Base-by-base conservation (phyloP, 2,797 vertebrate genomes). In the Petrocephalus sullivani region DNA sequence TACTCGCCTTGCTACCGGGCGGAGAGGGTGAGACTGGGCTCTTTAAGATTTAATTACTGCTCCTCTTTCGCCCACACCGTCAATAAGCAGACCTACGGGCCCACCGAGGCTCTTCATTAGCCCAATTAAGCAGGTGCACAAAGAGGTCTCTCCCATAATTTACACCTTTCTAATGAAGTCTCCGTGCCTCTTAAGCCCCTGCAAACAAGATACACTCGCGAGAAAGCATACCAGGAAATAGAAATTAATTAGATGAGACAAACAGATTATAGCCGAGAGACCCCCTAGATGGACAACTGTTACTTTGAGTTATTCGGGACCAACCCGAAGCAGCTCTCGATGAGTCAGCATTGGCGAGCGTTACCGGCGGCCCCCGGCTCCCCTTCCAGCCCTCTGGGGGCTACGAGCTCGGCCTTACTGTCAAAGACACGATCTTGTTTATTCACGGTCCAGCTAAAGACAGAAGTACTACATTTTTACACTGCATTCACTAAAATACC, bases 241-340 rank as follows among this genome's bases (percentile, higher is more conserved):
- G 95, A 95, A 98, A 97, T 97, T 97, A 98, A 98, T 98, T 97
- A 98, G 96, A 95, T 95, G 95, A 95, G 96, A 96, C 94, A 93
- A 94, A 94, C 94, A 97, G 97, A 97, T 97, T 96, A 97, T 95
- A 96, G 96, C 94, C 94, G 86, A 94, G 95, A 96, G 96, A 96
- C 95, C 95, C 89, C 95, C 86, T 87, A 93, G 95, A 90, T 92
- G 96, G 95, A 96, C 96, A 96, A 93, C 93, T 91, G 93, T 94
- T 95, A 95, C 94, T 94, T 93, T 92, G 93, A 92, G 93, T 93
- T 92, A 92, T 94, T 78, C 41, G 41, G 91, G 95, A 93, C 94
- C 92, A 92, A 92, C 92, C 90, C 91, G 92, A 91, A 93, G 92
- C 92, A 92, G 92, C 92, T 83, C 94, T 94, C 94, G 93, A 93